Percentiles rank a stretch among this genome's conserved stretches.
Conservation (phyloP, 2,888 invertebrate species). For the Lepetodrilus schrolli region DNA sequence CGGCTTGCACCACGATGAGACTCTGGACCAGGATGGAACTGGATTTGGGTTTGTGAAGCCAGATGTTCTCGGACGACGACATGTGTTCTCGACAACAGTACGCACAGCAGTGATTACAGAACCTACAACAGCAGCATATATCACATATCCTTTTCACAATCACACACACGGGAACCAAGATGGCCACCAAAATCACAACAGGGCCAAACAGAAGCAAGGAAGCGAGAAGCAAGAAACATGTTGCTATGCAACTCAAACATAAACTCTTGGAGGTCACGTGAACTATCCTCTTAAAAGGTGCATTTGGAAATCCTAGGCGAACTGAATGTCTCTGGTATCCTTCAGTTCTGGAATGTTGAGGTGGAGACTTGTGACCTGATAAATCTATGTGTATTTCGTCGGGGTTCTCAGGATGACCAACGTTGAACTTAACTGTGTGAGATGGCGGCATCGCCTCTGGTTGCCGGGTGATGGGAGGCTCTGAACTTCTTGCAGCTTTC, state of each 20-base stretch:
- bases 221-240: slow-evolving; percentile 68
- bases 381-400: slow-evolving; percentile 34
- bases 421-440: slow-evolving; percentile 10
- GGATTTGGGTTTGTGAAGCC: slow-evolving; percentile 61
- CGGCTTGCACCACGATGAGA: slow-evolving; percentile 77
- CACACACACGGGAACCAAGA: slow-evolving; percentile 73
- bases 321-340: slow-evolving; percentile 54
- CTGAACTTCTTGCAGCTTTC: neutral
- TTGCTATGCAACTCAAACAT: slow-evolving; percentile 56
- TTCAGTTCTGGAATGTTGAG: slow-evolving; percentile 41
- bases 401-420: neutral
- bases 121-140: slow-evolving; percentile 66
- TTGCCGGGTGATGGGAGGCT: slow-evolving; percentile 14
- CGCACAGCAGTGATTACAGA: slow-evolving; percentile 56
- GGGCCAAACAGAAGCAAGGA: slow-evolving; percentile 76
- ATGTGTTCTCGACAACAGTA: slow-evolving; percentile 71
- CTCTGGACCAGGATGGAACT: slow-evolving; percentile 75
- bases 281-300: slow-evolving; percentile 74
- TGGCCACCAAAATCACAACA: slow-evolving; percentile 72
- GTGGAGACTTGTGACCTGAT: slow-evolving; percentile 1
- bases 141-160: slow-evolving; percentile 66
- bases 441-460: slow-evolving; percentile 21
- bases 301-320: slow-evolving; percentile 68
- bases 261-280: slow-evolving; percentile 76
- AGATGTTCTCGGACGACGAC: slow-evolving; percentile 76